Evolutionary conservation across 2,797 vertebrate genomes (phyloP).

Genomic region (Argya squamiceps): DNA sequence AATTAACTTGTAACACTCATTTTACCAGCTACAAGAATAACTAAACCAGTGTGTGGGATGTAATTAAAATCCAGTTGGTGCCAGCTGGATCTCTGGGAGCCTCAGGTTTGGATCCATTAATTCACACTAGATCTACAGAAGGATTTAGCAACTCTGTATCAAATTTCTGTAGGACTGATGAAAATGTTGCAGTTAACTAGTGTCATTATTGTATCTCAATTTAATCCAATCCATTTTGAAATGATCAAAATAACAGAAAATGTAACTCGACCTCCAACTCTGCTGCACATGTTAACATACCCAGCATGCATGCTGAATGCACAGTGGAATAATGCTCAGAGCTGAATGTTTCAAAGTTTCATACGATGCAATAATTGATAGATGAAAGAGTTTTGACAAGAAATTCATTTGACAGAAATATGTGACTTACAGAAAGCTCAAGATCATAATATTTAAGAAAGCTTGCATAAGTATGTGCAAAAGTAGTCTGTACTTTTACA

Average conservation of each 20-base stretch:
- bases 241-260: slow-evolving; percentile 33
- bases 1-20: background rate
- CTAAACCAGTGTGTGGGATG: background rate
- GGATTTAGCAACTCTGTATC: slow-evolving; percentile 15
- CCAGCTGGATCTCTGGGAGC: slow-evolving; percentile 29
- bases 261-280: background rate
- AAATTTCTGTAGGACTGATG: background rate
- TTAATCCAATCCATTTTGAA: slow-evolving; percentile 16
- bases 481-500: background rate
- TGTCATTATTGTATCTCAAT: background rate
- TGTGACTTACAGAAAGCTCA: background rate
- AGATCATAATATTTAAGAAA: background rate
- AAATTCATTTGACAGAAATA: background rate
- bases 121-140: background rate
- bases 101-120: slow-evolving; percentile 5
- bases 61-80: slow-evolving; percentile 41
- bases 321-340: background rate
- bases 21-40: slow-evolving; percentile 2
- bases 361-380: background rate
- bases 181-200: background rate
- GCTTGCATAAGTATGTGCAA: background rate
- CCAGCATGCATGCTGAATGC: background rate
- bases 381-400: background rate
- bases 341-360: background rate
- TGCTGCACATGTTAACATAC: background rate